Base-by-base conservation (phyloP, 2,888 invertebrate genomes). In the Clistopyga incitator region DNA sequence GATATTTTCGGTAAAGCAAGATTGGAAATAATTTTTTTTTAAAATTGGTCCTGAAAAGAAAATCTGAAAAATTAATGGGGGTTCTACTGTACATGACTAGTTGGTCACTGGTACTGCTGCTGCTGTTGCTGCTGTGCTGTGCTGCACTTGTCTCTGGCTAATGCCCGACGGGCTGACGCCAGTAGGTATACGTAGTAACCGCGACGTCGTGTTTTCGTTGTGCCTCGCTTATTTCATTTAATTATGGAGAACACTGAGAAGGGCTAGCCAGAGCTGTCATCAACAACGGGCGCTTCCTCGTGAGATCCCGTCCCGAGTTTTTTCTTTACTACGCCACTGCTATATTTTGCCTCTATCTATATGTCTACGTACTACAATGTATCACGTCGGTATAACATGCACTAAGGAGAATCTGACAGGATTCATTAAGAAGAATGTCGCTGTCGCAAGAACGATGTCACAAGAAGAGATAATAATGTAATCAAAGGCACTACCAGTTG, bases 191-290 rank as follows among this genome's bases (percentile, higher is more conserved):
- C 38, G 56, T 59, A 23, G 25, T 8, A 50, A 42, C 18, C 29
- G 45, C 84, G 82, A 83, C 78, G 82, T 74, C 76, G 71, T 80
- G 64, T 78, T 86, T 64, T 65, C 64, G 64, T 65, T 15, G 42
- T 45, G 64, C 42, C 54, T 85, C 85, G 75, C 83, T 85, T 85
- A 86, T 87, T 88, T 84, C 80, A 81, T 84, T 88, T 88, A 88
- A 88, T 88, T 87, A 85, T 78, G 72, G 84, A 67, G 84, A 86
- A 84, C 84, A 77, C 38, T 25, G 59, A 59, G 25, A 13, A 47
- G 56, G 42, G 34, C 42, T 38, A 65, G 13, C 65, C 75, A 18
- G 29, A 59, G 75, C 80, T 59, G 80, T 80, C 72, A 80, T 75
- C 72, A 77, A 18, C 67, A 23, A 54, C 56, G 18, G 29, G 45